Evolutionary conservation across 1,140 invertebrate species (phyloP).

Genomic region (Meloidogyne floridensis): DNA sequence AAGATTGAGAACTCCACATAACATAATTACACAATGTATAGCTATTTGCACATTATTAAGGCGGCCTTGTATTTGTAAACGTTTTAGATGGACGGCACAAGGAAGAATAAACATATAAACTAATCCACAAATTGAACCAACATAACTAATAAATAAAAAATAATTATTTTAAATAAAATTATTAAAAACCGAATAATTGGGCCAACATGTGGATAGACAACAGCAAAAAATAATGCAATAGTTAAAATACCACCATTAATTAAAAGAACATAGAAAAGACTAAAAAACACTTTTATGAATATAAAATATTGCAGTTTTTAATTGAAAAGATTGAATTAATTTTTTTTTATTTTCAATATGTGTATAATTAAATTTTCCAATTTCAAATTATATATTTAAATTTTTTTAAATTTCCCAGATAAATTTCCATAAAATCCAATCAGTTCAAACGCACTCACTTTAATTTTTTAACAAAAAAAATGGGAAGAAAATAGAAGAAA

Average conservation of each 20-base stretch:
- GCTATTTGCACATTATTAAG: slow-evolving; percentile 68
- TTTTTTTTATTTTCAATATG: too few species aligned
- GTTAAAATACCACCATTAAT: slow-evolving; percentile 68
- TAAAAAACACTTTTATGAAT: slow-evolving; percentile 51
- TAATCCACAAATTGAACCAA: slow-evolving; percentile 81
- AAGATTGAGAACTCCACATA: slow-evolving; percentile 68
- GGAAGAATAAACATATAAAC: slow-evolving; percentile 84
- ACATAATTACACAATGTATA: slow-evolving; percentile 66
- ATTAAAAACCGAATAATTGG: slow-evolving; percentile 78
- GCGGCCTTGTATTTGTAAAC: slow-evolving; percentile 72
- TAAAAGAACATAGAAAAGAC: slow-evolving; percentile 67
- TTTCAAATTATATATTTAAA: too few species aligned
- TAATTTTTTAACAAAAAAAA: too few species aligned
- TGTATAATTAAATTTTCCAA: too few species aligned
- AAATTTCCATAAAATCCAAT: too few species aligned
- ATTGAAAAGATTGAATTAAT: too few species aligned
- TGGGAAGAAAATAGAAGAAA: too few species aligned
- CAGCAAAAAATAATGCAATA: slow-evolving; percentile 80
- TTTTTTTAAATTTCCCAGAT: too few species aligned
- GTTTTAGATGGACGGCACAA: slow-evolving; percentile 75
- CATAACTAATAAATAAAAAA: slow-evolving; percentile 73
- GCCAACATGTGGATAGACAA: slow-evolving; percentile 82
- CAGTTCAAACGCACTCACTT: too few species aligned
- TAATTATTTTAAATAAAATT: background rate
- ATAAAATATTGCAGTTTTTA: too few species aligned